phyloP scores from a whole-genome alignment of 2,888 invertebrate genomes.

The Ormyrus labotus region DNA sequence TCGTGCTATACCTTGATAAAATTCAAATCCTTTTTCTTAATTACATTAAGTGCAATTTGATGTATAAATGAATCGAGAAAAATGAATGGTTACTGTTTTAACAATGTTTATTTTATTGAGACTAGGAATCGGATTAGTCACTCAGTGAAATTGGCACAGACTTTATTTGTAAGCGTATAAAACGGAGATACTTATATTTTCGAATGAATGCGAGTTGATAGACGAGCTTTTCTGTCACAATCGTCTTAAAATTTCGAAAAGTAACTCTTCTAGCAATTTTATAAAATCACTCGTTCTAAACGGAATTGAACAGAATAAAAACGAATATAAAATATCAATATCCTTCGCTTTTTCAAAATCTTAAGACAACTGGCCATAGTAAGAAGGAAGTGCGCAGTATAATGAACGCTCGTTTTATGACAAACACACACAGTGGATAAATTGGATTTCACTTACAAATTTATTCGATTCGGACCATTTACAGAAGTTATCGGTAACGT shows the following conservation, averaged over 20 bases:
- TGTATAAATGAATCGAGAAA: slow-evolving; percentile 20
- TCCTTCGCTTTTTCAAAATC: slow-evolving; percentile 39
- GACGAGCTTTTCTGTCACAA: slow-evolving; percentile 45
- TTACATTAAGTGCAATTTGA: no score
- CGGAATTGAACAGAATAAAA: neutral
- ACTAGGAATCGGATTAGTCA: slow-evolving; percentile 56
- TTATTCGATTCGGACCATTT: slow-evolving; percentile 57
- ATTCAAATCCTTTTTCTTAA: no score
- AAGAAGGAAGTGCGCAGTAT: slow-evolving; percentile 51
- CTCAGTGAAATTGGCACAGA: slow-evolving; percentile 55
- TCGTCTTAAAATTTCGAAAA: slow-evolving; percentile 48
- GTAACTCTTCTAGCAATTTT: slow-evolving; percentile 9
- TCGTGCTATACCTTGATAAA: no score
- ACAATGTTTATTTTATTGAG: slow-evolving; percentile 55
- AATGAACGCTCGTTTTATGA: slow-evolving; percentile 50
- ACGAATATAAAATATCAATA: neutral
- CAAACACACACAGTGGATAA: slow-evolving; percentile 52
- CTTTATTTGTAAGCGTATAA: slow-evolving; percentile 55
- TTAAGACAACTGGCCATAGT: slow-evolving; percentile 43
- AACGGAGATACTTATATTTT: slow-evolving; percentile 55
- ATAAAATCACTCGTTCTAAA: neutral
- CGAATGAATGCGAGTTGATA: slow-evolving; percentile 54
- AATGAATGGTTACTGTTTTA: slow-evolving; percentile 42
- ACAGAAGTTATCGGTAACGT: slow-evolving; percentile 55
- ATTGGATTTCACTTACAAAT: slow-evolving; percentile 57